Evolutionary conservation across 2,888 invertebrate species (phyloP), one percentile per base, ranked within the genome.

Genomic region (Harpalus rubripes): DNA sequence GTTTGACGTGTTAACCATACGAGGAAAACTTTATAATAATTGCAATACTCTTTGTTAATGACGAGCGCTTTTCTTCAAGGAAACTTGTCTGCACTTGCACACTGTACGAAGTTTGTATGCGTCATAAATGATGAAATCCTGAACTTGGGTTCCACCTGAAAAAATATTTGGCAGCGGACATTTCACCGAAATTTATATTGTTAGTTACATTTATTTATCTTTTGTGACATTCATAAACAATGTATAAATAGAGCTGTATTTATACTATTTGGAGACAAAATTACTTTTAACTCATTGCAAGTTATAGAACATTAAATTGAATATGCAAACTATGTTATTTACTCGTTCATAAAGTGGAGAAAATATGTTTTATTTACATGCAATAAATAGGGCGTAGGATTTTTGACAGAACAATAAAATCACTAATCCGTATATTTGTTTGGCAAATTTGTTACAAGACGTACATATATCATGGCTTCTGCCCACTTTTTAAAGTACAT

Each of bases 171-270:
- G 72, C 72, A 72, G 7, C 16, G 41, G 16, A 63, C 3, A 59
- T 65, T 65, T 65, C 72, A 44, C 44, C 18, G 72, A 72, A 72
- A 72, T 72, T 72, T 72, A 72, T 72, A 72, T 72, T 72, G 72
- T 72, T 72, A 44, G 72, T 41, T 44, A 7, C 44, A 15, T 41
- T 16, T 44, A 72, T 72, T 72, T 72, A 72, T 44, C 39, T 72
- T 72, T 44, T 44, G 44, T 72, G 72, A 72, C 44, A 72, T 44
- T 44, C 41, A 44, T 41, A 72, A 72, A 72, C 72, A 72, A 52
- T 52, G 8, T 52, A 52, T 52, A 52, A 52, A 52, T 52, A 52
- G 44, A 12, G 6, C 4, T 52, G 12, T 52, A 52, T 52, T 52
- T 52, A 12, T 10, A 52, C 44, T 52, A 52, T 52, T 52, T 52